Percentiles rank a stretch among this genome's conserved stretches.
Conservation (phyloP, 2,113 vertebrate species). For the Etia nguti region DNA sequence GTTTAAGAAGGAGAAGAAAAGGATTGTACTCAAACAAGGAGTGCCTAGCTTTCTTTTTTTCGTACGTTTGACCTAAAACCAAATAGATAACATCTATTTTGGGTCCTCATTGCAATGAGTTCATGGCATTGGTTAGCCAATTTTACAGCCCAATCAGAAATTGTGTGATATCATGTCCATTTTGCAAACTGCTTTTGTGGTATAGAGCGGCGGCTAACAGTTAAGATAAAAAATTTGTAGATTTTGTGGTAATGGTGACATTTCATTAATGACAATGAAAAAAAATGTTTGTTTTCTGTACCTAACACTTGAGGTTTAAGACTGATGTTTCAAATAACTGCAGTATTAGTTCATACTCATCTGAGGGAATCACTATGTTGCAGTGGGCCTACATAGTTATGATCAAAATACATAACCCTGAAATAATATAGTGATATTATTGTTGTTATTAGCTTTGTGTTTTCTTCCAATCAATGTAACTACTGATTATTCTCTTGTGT, state of each 20-base stretch:
- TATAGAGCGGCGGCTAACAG: conserved; percentile 24
- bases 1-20: conserved; percentile 15
- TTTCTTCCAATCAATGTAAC: conserved; percentile 66
- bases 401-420: conserved; percentile 20
- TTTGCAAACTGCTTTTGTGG: conserved; percentile 39
- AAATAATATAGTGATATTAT: conserved; percentile 44
- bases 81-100: conserved; percentile 41
- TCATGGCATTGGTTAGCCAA: conserved; percentile 1
- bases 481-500: conserved; percentile 57
- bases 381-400: background rate
- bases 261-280: conserved; percentile 33
- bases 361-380: conserved; percentile 1
- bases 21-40: conserved; percentile 53
- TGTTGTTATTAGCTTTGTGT: conserved; percentile 51
- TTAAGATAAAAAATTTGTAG: conserved; percentile 34
- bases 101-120: background rate
- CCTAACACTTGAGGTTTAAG: conserved; percentile 44
- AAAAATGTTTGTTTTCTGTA: conserved; percentile 36
- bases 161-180: conserved; percentile 12
- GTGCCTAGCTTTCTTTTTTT: conserved; percentile 40
- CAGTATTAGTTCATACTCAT: conserved; percentile 42
- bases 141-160: conserved; percentile 56
- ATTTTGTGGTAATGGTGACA: conserved; percentile 56
- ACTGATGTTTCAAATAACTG: conserved; percentile 14
- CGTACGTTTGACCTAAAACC: conserved; percentile 31